These are phyloP conservation scores for Apodemia zela DNA, from an alignment of 2,888 invertebrate species.

Conservation along the genomic window DNA sequence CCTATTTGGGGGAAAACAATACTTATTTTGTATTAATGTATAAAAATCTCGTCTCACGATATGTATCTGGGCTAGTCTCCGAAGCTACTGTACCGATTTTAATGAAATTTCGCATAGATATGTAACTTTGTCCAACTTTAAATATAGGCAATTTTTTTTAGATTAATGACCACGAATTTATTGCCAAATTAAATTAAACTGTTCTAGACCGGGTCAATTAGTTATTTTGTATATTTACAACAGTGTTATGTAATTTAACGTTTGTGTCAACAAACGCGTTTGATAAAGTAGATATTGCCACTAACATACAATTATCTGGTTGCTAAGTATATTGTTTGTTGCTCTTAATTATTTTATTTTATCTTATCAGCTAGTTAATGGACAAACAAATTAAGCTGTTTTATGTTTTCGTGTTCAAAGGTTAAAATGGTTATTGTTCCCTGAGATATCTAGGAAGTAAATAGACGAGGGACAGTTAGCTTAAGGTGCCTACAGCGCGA, in stretches of 20 bases:
- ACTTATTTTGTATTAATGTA: too few species aligned
- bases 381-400: slow-evolving; percentile 8
- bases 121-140: too few species aligned
- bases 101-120: too few species aligned
- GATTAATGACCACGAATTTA: too few species aligned
- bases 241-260: background rate
- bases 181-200: too few species aligned
- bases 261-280: background rate
- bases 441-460: background rate
- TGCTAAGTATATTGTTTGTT: slow-evolving; percentile 13
- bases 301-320: slow-evolving; percentile 5
- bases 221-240: slow-evolving; percentile 1
- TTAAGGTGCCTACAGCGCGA: too few species aligned
- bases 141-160: too few species aligned
- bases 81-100: too few species aligned
- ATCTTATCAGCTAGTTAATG: slow-evolving; percentile 8
- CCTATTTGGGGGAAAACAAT: too few species aligned
- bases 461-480: background rate
- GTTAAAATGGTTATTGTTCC: background rate
- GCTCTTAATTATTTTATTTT: background rate
- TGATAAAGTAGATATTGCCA: background rate
- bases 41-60: too few species aligned
- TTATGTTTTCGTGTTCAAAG: background rate
- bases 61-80: too few species aligned
- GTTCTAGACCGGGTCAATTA: background rate